Evolutionary conservation across 2,113 vertebrate genomes (phyloP), one percentile per base, ranked within the genome.

Genomic region (Poecilia latipinna): DNA sequence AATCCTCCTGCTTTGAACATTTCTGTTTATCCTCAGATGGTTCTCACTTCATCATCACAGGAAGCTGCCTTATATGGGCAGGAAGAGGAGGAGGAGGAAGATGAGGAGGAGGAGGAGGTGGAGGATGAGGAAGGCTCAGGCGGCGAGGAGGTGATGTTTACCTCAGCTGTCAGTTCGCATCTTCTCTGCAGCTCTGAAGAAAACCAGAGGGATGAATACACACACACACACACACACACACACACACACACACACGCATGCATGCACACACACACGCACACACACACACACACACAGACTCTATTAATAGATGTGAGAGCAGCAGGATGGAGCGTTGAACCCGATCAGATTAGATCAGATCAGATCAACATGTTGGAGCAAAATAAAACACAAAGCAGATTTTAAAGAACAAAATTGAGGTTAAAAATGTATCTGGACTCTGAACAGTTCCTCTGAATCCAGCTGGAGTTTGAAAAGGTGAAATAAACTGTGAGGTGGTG

Each of bases 231-330:
- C 11, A 60, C 33, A 42, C 57, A 42, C 61, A 61, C 64, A 68
- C 57, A 61, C 60, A 65, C 72, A 71, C 61, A 57, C 11, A 60
- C 31, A 44, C 32, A n/a, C n/a, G n/a, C n/a, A n/a, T n/a, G n/a
- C n/a, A n/a, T n/a, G n/a, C n/a, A 60, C 83, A 86, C 17, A 22
- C 10, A 63, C 48, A 42, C 61, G 37, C 61, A 71, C 44, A 54
- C 32, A 32, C 3, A 32, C 33, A 29, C 29, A 29, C 29, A 29
- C 29, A 29, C 2, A 29, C 2, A 64, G 29, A 29, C 29, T 65
- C 78, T 85, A 81, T 79, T 79, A 84, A 77, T 85, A 90, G 82
- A 70, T 2, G 44, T 94, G 92, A 91, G 91, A 94, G 92, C 92
- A 74, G 62, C 79, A 89, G 48, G 32, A 74, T 73, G 67, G 68